Evolutionary conservation across 64 coral and sea anemone genomes (phyloP).

Genomic region (Porites lutea): DNA sequence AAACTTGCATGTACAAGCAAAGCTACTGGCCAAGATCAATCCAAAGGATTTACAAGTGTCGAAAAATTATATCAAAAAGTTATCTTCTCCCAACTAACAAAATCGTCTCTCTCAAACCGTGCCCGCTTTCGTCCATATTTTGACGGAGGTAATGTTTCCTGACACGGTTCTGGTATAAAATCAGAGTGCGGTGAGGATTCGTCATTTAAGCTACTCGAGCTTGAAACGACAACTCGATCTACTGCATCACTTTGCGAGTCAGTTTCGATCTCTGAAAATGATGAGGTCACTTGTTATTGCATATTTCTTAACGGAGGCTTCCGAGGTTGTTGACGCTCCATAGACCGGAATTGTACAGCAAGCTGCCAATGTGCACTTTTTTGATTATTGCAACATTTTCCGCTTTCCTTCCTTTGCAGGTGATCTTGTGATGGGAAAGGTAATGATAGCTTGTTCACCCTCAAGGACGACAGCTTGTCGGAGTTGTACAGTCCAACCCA

Average conservation of each 20-base stretch:
- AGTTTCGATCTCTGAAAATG: conserved; percentile 30
- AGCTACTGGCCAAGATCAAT: background rate
- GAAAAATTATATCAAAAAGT: conserved; percentile 37
- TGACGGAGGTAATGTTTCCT: conserved; percentile 24
- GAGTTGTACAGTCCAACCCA: too few species aligned
- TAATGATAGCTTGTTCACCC: too few species aligned
- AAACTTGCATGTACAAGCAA: conserved; percentile 43
- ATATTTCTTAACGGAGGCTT: conserved; percentile 32
- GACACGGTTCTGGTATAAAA: conserved; percentile 46
- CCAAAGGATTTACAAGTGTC: conserved; percentile 34
- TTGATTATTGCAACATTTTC: too few species aligned
- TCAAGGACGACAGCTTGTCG: too few species aligned
- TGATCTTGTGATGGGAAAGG: too few species aligned
- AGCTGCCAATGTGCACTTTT: too few species aligned
- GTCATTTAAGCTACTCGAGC: conserved; percentile 23
- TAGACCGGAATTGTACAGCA: background rate
- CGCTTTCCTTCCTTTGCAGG: too few species aligned
- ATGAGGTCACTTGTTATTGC: conserved; percentile 47
- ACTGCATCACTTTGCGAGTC: background rate
- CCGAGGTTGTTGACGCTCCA: conserved; percentile 38
- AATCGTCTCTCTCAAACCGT: too few species aligned
- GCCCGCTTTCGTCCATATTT: too few species aligned
- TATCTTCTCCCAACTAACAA: background rate
- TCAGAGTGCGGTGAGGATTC: background rate
- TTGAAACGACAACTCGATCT: background rate